Evolutionary conservation across 2,888 invertebrate genomes (phyloP).

Genomic region (Autographa gamma): DNA sequence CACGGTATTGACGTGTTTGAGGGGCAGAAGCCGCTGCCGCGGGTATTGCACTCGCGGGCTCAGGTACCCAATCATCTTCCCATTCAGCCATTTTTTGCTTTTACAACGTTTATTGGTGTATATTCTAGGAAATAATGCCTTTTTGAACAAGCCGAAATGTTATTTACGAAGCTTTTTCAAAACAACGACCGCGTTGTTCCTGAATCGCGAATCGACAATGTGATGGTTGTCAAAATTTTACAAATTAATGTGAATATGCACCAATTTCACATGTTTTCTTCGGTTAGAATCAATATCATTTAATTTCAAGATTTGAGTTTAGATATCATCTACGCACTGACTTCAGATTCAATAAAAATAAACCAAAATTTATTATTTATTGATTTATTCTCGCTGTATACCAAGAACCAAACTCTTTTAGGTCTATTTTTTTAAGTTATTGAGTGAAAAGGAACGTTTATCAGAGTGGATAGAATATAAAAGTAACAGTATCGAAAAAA

Average conservation of each 20-base stretch:
- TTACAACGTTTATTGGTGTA: slow-evolving; percentile 10
- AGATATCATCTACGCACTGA: background rate
- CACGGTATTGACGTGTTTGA: slow-evolving; percentile 66
- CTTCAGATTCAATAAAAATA: slow-evolving; percentile 2
- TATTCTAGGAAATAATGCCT: background rate
- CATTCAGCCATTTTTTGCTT: slow-evolving; percentile 69
- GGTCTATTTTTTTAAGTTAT: too few species aligned
- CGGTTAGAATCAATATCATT: background rate
- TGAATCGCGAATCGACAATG: slow-evolving; percentile 33
- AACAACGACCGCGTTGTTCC: slow-evolving; percentile 40
- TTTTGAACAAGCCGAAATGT: slow-evolving; percentile 28
- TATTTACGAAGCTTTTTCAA: slow-evolving; percentile 37
- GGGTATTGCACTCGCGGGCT: slow-evolving; percentile 55
- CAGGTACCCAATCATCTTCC: slow-evolving; percentile 76
- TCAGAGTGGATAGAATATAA: slow-evolving; percentile 4
- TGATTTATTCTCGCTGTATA: slow-evolving; percentile 9
- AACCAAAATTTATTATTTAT: slow-evolving; percentile 11
- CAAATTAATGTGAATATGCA: slow-evolving; percentile 11
- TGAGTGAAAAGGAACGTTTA: slow-evolving; percentile 46
- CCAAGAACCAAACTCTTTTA: background rate
- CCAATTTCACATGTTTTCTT: slow-evolving; percentile 10
- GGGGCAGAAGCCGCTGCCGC: slow-evolving; percentile 59
- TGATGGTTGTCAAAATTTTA: slow-evolving; percentile 41
- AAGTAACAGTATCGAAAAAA: slow-evolving; percentile 2
- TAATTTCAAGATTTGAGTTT: background rate